Evolutionary conservation across 2,888 invertebrate genomes (phyloP).

Genomic region (Idaea aversata): DNA sequence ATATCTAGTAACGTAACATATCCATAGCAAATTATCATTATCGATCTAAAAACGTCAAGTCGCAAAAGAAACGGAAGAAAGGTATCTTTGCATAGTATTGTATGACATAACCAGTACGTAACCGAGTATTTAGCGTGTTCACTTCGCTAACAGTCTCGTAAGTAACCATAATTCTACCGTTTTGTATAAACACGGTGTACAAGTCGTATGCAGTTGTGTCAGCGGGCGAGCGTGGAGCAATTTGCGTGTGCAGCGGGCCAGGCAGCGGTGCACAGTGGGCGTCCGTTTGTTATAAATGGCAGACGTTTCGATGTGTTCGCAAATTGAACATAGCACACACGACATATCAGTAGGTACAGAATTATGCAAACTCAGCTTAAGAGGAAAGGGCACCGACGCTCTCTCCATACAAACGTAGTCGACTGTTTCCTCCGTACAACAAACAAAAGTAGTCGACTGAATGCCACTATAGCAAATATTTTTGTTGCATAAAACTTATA

Average conservation of each 20-base stretch:
- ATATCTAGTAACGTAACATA: too few relatives aligned
- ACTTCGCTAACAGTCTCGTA: constrained; percentile 27
- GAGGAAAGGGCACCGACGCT: constrained; percentile 8
- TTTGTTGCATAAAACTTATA: too few relatives aligned
- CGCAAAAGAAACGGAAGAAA: too few relatives aligned
- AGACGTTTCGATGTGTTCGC: constrained; percentile 43
- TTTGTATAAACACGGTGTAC: constrained; percentile 51
- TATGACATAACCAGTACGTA: neutral
- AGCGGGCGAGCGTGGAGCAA: constrained; percentile 62
- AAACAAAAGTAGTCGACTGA: too few relatives aligned
- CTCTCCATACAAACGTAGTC: constrained; percentile 12
- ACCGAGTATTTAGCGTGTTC: neutral
- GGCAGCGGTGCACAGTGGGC: constrained; percentile 71
- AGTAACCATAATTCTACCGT: constrained; percentile 45
- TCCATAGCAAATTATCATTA: too few relatives aligned
- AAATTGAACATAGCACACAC: constrained; percentile 48
- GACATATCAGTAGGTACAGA: constrained; percentile 32
- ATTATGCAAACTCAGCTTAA: constrained; percentile 42
- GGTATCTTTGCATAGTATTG: neutral
- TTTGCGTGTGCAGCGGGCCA: constrained; percentile 60
- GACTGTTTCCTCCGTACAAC: neutral
- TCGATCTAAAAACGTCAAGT: too few relatives aligned
- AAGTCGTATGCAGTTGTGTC: constrained; percentile 57
- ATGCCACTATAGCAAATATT: too few relatives aligned
- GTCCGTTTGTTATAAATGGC: constrained; percentile 65